phyloP scores from a whole-genome alignment of 2,797 vertebrate genomes.

The Hydrocynus forskahlii region DNA sequence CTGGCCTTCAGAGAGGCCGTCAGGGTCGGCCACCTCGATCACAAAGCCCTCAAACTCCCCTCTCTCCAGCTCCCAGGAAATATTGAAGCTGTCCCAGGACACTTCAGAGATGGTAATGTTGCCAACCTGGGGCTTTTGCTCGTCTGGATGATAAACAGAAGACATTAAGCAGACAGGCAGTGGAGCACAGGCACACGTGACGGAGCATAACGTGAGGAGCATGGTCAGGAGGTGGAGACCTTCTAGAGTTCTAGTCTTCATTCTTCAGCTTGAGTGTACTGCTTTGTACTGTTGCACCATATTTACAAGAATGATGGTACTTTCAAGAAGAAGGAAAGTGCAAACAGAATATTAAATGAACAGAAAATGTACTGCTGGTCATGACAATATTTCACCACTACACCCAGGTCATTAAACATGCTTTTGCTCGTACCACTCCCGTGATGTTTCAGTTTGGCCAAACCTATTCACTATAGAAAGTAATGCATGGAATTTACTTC shows the following conservation, averaged over 20 bases:
- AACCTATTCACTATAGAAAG: not conserved
- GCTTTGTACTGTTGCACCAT: not conserved
- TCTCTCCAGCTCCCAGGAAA: slow-evolving; percentile 87
- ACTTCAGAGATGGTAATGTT: slow-evolving; percentile 79
- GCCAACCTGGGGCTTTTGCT: slow-evolving; percentile 85
- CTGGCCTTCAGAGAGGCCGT: slow-evolving; percentile 71
- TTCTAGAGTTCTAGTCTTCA: not conserved
- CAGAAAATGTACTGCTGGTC: not conserved
- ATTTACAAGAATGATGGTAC: not conserved
- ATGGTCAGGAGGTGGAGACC: not conserved
- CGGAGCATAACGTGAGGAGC: slow-evolving; percentile 36
- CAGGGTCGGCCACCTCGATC: slow-evolving; percentile 86
- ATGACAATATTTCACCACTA: not conserved
- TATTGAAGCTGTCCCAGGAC: slow-evolving; percentile 86
- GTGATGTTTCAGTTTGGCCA: not conserved
- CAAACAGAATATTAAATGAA: not conserved
- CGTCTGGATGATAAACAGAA: slow-evolving; percentile 86
- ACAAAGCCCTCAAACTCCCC: slow-evolving; percentile 86
- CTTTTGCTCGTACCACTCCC: not conserved
- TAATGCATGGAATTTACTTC: not conserved
- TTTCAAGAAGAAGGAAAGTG: not conserved
- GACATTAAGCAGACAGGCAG: slow-evolving; percentile 60
- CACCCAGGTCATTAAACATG: not conserved
- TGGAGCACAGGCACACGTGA: slow-evolving; percentile 19
- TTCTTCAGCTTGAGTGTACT: not conserved